These are phyloP conservation scores for Dissostichus mawsoni DNA, from an alignment of 2,113 vertebrate species.

Conservation along the genomic window DNA sequence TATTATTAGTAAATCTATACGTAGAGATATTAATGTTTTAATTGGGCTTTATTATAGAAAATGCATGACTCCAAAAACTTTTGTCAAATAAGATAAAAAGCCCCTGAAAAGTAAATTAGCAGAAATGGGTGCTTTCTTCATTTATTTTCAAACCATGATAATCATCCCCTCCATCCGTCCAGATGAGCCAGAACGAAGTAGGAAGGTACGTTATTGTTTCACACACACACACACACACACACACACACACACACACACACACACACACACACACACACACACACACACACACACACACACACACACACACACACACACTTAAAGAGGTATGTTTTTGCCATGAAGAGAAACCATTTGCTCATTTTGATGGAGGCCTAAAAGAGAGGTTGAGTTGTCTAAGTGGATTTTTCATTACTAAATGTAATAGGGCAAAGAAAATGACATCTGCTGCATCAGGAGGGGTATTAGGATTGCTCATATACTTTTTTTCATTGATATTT, in stretches of 20 bases:
- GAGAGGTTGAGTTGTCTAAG: slow-evolving; percentile 82
- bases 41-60: background rate
- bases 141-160: slow-evolving; percentile 49
- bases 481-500: slow-evolving; percentile 75
- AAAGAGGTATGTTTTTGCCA: slow-evolving; percentile 67
- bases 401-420: slow-evolving; percentile 93
- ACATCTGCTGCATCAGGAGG: slow-evolving; percentile 84
- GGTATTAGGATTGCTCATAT: slow-evolving; percentile 79
- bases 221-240: slow-evolving; percentile 76
- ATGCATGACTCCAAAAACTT: background rate
- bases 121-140: slow-evolving; percentile 24
- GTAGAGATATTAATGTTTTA: background rate
- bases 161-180: slow-evolving; percentile 32
- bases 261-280: slow-evolving; percentile 80
- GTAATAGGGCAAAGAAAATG: slow-evolving; percentile 87
- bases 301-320: slow-evolving; percentile 75
- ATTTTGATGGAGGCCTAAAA: slow-evolving; percentile 89
- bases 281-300: slow-evolving; percentile 43
- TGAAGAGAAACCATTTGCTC: slow-evolving; percentile 87
- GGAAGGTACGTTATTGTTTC: slow-evolving; percentile 64
- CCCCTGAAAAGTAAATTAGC: slow-evolving; percentile 29
- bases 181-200: slow-evolving; percentile 55
- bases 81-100: slow-evolving; percentile 8
- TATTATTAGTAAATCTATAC: background rate
- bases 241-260: slow-evolving; percentile 70